Conservation (phyloP, 2,113 vertebrate genomes). For the Nansenia antarctica region DNA sequence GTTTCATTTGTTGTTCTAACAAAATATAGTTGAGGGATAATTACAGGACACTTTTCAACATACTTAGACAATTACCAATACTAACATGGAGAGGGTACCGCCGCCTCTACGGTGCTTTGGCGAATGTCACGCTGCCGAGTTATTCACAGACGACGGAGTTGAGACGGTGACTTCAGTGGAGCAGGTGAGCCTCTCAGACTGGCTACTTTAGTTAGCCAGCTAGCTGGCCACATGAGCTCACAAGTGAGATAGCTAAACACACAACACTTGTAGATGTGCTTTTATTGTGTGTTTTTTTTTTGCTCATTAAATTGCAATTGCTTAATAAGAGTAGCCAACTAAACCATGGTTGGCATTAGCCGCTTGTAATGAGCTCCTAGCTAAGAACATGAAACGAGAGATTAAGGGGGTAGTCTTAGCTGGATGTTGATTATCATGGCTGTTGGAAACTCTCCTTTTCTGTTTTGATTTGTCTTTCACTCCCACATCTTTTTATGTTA, state of each 20-base stretch:
- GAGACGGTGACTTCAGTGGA: slow-evolving; percentile 75
- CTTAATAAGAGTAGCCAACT: too few species aligned
- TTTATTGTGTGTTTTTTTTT: not conserved
- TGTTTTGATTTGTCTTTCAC: slow-evolving; percentile 3
- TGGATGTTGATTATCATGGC: slow-evolving; percentile 2
- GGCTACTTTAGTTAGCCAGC: not conserved
- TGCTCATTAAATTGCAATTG: too few species aligned
- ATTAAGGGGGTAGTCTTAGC: too few species aligned
- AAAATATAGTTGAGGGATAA: not conserved
- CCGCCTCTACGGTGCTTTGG: slow-evolving; percentile 66
- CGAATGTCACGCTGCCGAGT: slow-evolving; percentile 62
- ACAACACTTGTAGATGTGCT: not conserved
- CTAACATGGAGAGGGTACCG: slow-evolving; percentile 56
- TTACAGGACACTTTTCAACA: not conserved
- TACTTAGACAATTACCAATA: not conserved
- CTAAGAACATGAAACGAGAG: too few species aligned
- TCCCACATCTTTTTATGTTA: slow-evolving; percentile 15
- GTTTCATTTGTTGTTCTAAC: not conserved
- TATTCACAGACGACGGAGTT: slow-evolving; percentile 71
- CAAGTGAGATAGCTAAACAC: not conserved
- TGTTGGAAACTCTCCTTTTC: not conserved
- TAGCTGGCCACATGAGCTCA: not conserved
- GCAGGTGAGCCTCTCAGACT: slow-evolving; percentile 64
- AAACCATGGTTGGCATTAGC: too few species aligned
- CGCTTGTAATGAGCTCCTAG: too few species aligned